Percentiles rank a stretch among this genome's conserved stretches.
phyloP scores from a whole-genome alignment of 2,888 invertebrate genomes.

The Octonoba sinensis region DNA sequence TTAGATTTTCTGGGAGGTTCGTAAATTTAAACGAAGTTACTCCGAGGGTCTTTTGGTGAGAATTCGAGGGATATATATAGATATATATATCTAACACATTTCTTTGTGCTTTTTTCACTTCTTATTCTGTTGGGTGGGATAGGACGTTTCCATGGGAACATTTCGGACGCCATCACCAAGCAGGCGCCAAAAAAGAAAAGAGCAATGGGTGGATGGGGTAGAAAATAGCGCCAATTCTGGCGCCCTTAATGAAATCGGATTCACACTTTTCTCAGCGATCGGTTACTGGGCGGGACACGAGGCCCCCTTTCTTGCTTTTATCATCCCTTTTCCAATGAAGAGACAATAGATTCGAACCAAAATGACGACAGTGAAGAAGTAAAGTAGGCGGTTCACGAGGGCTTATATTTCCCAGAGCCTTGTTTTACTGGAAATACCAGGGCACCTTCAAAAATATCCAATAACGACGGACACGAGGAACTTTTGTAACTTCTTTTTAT shows the following conservation, averaged over 20 bases:
- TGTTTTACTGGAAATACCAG: conserved; percentile 27
- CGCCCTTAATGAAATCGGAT: conserved; percentile 58
- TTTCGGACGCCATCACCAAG: conserved; percentile 43
- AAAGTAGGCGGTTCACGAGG: conserved; percentile 14
- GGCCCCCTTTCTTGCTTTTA: conserved; percentile 20
- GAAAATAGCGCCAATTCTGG: conserved; percentile 45
- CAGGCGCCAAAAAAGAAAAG: conserved; percentile 36
- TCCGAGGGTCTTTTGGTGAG: conserved; percentile 30
- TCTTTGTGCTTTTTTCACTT: conserved; percentile 14
- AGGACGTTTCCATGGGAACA: conserved; percentile 41
- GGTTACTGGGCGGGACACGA: conserved; percentile 42
- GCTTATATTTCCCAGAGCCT: neutral
- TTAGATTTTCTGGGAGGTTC: conserved; percentile 40
- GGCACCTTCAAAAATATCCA: conserved; percentile 18
- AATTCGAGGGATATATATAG: neutral
- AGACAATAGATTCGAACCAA: conserved; percentile 34
- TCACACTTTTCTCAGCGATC: conserved; percentile 48
- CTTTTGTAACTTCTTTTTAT: conserved; percentile 12
- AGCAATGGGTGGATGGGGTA: conserved; percentile 1
- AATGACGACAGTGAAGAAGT: neutral
- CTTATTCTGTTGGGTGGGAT: conserved; percentile 16
- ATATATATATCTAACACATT: neutral
- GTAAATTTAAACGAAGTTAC: conserved; percentile 62
- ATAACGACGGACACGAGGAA: conserved; percentile 10
- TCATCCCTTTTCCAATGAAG: conserved; percentile 18